phyloP scores from a whole-genome alignment of 2,888 invertebrate genomes.

The Alsophila aescularia region DNA sequence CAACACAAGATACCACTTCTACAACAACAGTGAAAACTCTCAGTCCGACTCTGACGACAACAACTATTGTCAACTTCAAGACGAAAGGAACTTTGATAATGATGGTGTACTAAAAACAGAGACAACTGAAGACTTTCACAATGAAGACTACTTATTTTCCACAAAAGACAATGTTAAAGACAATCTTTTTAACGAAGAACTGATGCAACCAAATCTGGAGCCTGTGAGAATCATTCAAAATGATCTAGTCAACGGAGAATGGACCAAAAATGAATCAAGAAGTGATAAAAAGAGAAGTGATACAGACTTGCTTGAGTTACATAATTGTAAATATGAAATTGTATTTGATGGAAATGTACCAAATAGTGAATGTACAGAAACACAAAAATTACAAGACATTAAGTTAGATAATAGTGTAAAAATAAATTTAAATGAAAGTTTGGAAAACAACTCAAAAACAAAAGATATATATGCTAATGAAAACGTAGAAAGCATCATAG shows the following conservation, averaged over 20 bases:
- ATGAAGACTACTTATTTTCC: conserved; percentile 28
- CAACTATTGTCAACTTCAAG: conserved; percentile 27
- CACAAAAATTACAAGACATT: not conserved
- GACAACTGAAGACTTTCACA: conserved; percentile 17
- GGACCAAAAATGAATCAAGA: conserved; percentile 10
- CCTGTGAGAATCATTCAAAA: conserved; percentile 19
- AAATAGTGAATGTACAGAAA: not conserved
- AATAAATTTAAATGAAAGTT: not conserved
- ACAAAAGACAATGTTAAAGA: conserved; percentile 24
- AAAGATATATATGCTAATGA: too few relatives aligned
- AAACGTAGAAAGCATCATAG: not conserved
- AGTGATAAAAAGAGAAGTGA: not conserved
- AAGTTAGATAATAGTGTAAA: not conserved
- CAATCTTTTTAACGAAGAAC: conserved; percentile 17
- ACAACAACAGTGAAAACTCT: conserved; percentile 31
- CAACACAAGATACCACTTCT: conserved; percentile 27
- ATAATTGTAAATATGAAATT: conserved; percentile 8
- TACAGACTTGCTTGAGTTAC: conserved; percentile 6
- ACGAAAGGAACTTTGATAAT: conserved; percentile 28
- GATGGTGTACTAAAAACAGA: conserved; percentile 26
- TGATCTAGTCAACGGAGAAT: conserved; percentile 18
- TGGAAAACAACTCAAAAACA: not conserved
- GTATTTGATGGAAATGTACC: not conserved
- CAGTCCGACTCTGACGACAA: conserved; percentile 25
- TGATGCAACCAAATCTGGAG: conserved; percentile 10